Base-by-base conservation (phyloP, 2,113 vertebrate genomes). In the Nerophis lumbriciformis region DNA sequence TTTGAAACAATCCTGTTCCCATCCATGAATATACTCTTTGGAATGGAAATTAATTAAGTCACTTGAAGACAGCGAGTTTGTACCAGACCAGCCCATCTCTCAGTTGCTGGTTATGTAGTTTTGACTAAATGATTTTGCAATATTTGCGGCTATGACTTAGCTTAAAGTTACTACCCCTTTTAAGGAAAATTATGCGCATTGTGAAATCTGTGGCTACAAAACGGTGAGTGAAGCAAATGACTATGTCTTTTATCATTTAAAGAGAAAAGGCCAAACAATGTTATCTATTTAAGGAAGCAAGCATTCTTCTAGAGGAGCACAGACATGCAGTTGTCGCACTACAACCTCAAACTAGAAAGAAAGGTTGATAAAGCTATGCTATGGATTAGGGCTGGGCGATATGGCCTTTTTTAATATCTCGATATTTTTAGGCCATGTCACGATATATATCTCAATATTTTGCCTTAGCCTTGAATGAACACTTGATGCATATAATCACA, bases 181-280 rank as follows among this genome's bases (percentile, higher is more conserved):
- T 77, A 72, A 69, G 66, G 72, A 1, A 42, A 71, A 60, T 60
- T 19, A 64, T 12, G 7, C 10, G 4, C 42, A 6, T 67, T 67
- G 53, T 68, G 12, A 74, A 65, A 76, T 65, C 45, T 5, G 21
- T 66, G 66, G 42, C 68, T 69, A 66, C 61, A 73, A 53, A 69
- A 69, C 48, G 61, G 68, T 75, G 68, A 28, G 28, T 48, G 78
- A 60, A 72, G 69, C 69, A 80, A 72, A 62, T 75, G 59, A 66
- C 56, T 47, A 12, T 45, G 21, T 59, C 66, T 48, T 63, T 70
- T 47, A 63, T 60, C 65, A 68, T 45, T 80, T 66, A 13, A 54
- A 16, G 19, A 42, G 47, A 53, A 6, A 55, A 63, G 65, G 48
- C 14, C 13, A 50, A 50, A 19, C 13, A 50, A 50, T 28, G 28